phyloP scores from a whole-genome alignment of 1,140 invertebrate species.

The Littorina saxatilis region DNA sequence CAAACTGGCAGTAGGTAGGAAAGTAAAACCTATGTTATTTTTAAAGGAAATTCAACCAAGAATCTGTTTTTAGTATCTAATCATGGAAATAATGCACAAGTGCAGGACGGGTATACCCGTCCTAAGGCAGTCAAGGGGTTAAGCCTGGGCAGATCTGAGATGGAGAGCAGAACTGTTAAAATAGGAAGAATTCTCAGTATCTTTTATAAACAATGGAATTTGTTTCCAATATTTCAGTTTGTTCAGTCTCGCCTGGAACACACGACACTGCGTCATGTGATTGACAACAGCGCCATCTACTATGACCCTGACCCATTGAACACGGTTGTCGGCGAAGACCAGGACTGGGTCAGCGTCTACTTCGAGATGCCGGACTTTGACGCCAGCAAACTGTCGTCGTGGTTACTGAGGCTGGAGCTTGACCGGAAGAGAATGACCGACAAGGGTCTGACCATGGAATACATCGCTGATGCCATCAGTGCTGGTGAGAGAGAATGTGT shows the following conservation, averaged over 20 bases:
- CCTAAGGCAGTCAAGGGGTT: no score
- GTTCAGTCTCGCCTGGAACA: conserved; percentile 98
- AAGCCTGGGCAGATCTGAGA: no score
- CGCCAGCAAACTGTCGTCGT: conserved; percentile 96
- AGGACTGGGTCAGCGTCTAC: conserved; percentile 93
- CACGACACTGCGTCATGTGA: conserved; percentile 97
- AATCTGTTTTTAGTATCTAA: no score
- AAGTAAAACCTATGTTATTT: no score
- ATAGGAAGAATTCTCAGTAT: no score
- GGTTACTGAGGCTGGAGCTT: conserved; percentile 97
- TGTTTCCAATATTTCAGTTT: conserved; percentile 78
- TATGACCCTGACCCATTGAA: conserved; percentile 99
- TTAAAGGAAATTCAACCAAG: no score
- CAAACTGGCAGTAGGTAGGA: no score
- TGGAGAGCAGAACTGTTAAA: no score
- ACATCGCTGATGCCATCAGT: conserved; percentile 99
- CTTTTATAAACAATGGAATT: no score
- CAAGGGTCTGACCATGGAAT: conserved; percentile 99
- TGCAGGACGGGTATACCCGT: no score
- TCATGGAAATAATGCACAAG: no score
- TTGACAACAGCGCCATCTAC: conserved; percentile 99
- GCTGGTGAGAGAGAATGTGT: conserved; percentile 75
- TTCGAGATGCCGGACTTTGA: conserved; percentile 99
- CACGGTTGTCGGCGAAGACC: conserved; percentile 98
- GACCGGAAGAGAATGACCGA: conserved; percentile 99